phyloP scores from a whole-genome alignment of 2,113 vertebrate species.

The Pristiophorus japonicus region DNA sequence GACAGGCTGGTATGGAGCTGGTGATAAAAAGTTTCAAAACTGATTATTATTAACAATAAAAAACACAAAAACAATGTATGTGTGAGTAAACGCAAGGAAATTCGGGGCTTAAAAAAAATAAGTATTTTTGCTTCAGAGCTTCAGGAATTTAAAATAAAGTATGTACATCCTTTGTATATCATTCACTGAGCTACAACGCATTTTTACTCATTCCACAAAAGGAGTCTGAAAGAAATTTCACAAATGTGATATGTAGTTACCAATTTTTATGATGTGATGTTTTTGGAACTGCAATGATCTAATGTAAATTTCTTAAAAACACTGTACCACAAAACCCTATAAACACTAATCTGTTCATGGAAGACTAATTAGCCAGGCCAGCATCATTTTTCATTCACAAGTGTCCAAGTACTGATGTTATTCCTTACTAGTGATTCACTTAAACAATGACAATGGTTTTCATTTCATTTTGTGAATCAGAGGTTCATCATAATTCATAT shows the following conservation, averaged over 20 bases:
- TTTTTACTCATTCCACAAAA: not conserved
- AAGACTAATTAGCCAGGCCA: not conserved
- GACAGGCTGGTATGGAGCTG: not conserved
- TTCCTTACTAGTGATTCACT: not conserved
- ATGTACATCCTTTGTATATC: not conserved
- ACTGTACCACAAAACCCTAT: not conserved
- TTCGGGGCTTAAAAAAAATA: not conserved
- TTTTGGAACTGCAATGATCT: slow-evolving; percentile 19
- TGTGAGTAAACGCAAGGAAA: not conserved
- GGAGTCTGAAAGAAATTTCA: not conserved
- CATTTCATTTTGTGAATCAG: not conserved
- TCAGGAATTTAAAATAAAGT: not conserved
- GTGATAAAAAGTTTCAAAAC: not conserved
- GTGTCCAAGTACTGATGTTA: not conserved
- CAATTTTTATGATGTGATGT: not conserved
- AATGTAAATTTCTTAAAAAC: not conserved
- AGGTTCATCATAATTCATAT: not conserved
- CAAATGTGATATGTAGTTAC: not conserved
- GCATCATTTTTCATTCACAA: not conserved
- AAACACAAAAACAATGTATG: too few species aligned
- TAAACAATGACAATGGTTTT: not conserved
- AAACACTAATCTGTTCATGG: not conserved
- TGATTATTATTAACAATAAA: too few species aligned
- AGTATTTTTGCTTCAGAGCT: not conserved
- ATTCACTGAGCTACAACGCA: not conserved